Base-by-base conservation (phyloP, 1,140 invertebrate genomes). In the Apis cerana region DNA sequence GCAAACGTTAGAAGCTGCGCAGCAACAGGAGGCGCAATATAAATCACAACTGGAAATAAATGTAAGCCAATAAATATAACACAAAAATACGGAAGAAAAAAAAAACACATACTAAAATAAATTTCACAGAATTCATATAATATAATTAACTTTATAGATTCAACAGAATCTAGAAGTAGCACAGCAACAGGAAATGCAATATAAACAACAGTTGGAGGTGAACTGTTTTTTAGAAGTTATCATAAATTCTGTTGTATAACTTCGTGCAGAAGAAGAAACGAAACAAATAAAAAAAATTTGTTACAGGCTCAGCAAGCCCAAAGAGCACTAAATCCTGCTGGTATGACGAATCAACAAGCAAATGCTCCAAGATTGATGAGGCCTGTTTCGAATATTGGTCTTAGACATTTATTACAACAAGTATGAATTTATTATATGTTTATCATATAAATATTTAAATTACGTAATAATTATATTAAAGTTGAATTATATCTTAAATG, bases 121-220 rank as follows among this genome's bases (percentile, higher is more conserved):
- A 52, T 52, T 62, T 83, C 59, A 59, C 48, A 27, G 52, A 61
- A 56, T 72, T 80, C 52, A 61, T 12, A n/a, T 68, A 68, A 23
- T n/a, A 23, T n/a, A 54, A 72, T 74, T 62, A 50, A 72, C 61
- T 80, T 65, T 88, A 64, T 95, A 97, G 92, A 94, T 97, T 85
- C 96, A 97, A 90, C 96, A 96, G 92, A 96, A 95, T 86, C 93
- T 97, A 69, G 97, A 97, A 91, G 95, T 96, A 23, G 96, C 97
- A 0, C 97, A 97, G 87, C 96, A 97, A 88, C 96, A 97, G 89
- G 97, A 97, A 90, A 95, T 96, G 93, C 96, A 97, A 83, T 97
- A 96, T 85, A 96, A 96, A 90, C 96, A 96, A 87, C 96, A 97
- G 87, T 89, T 97, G 17, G 96, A 97, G 94, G 96, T 96, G 89